Evolutionary conservation across 2,113 vertebrate genomes (phyloP).

Genomic region (Grammomys surdaster): DNA sequence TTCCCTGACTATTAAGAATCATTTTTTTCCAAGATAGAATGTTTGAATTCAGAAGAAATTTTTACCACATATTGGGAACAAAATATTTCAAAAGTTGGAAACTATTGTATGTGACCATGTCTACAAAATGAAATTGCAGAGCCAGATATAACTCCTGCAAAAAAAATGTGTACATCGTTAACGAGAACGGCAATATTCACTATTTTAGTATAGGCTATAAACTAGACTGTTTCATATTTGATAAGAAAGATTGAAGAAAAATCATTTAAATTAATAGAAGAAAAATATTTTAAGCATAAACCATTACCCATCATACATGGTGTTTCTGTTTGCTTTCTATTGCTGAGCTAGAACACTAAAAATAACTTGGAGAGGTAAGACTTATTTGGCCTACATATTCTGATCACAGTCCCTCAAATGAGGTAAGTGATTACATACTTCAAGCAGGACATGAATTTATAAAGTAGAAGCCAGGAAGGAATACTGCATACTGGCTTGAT

Average conservation of each 20-base stretch:
- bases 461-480: neutral
- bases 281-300: slow-evolving; percentile 13
- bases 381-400: neutral
- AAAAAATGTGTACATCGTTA: slow-evolving; percentile 51
- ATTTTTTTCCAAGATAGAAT: neutral
- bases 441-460: neutral
- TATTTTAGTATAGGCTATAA: neutral
- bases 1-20: neutral
- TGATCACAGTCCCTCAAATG: neutral
- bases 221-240: slow-evolving; percentile 1
- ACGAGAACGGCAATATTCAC: slow-evolving; percentile 38
- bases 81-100: slow-evolving; percentile 48
- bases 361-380: neutral
- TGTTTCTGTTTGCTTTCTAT: neutral
- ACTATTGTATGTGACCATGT: slow-evolving; percentile 33
- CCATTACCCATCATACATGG: neutral
- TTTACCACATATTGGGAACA: neutral
- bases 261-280: neutral
- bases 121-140: slow-evolving; percentile 45
- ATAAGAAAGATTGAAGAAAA: neutral
- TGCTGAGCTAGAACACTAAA: neutral
- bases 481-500: neutral
- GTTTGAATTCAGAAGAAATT: neutral
- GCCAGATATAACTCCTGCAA: slow-evolving; percentile 1
- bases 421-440: neutral